Base-by-base conservation (phyloP, 2,113 vertebrate genomes). In the Ophthalmolycus amberensis region DNA sequence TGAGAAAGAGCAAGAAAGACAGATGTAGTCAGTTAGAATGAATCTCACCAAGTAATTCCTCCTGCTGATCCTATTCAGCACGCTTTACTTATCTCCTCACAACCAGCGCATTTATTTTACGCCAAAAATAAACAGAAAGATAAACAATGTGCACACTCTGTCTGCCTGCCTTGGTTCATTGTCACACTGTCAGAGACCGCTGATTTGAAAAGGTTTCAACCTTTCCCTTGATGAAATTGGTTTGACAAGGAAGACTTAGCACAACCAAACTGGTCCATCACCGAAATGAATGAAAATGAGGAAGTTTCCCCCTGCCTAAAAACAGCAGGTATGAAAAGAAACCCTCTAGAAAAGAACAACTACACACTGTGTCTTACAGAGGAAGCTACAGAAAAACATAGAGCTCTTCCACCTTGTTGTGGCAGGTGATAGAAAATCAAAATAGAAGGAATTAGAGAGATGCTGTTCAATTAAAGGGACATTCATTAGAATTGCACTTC, bases 41-140 rank as follows among this genome's bases (percentile, higher is more conserved):
- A 84, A 82, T 90, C 88, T 72, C 74, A 77, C 59, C 78, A 62
- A 86, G 87, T 88, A 67, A 89, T 91, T 93, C 83, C 80, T 81
- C 76, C 72, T 74, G 83, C 85, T 90, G 85, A 90, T 92, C 90
- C 85, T 32, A 74, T 88, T 90, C 80, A 90, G 73, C 71, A 83
- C 6, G 73, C 81, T 85, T 89, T 58, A 88, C 79, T 90, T 78
- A 90, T 90, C 85, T 84, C 58, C 71, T 67, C 75, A 34, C 69
- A 59, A 84, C 42, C 86, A 50, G 70, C 25, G 29, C 77, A 74
- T 83, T 89, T 85, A 85, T 87, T 80, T 83, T 65, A 76, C 70
- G 89, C 76, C 79, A 52, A 89, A 89, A 90, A 85, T 79, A 89
- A 90, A 91, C 75, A 71, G 56, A 46, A 75, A 83, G 77, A 85